Percentiles rank a stretch among this genome's conserved stretches.
Evolutionary conservation across 1,140 invertebrate species (phyloP).

Genomic region (Euura saliciscinereae): DNA sequence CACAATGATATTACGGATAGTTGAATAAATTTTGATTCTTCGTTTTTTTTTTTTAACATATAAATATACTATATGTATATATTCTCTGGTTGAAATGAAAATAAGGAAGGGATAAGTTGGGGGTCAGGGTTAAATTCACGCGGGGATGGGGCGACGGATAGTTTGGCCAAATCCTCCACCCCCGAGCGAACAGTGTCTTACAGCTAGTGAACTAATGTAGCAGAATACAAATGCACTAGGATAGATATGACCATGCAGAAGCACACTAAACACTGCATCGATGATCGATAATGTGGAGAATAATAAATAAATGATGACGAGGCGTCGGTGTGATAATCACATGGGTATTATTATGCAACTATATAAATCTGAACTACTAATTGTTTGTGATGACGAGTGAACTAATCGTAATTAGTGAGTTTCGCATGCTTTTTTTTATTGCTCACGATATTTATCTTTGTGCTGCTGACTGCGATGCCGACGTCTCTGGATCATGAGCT

Average conservation of each 20-base stretch:
- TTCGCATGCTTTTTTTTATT: not conserved
- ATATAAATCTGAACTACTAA: not conserved
- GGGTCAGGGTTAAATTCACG: too few species aligned
- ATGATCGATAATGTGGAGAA: not conserved
- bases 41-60: not conserved
- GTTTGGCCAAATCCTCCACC: too few species aligned
- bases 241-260: not conserved
- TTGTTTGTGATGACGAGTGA: not conserved
- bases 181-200: too few species aligned
- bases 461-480: not conserved
- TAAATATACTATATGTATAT: constrained; percentile 1
- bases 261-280: not conserved
- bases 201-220: too few species aligned
- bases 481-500: not conserved
- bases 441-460: constrained; percentile 2
- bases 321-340: not conserved
- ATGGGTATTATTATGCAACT: not conserved
- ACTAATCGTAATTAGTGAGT: not conserved
- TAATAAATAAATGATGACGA: not conserved
- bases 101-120: not conserved
- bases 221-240: too few species aligned
- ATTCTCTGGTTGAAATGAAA: not conserved
- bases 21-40: not conserved
- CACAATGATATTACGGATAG: not conserved
- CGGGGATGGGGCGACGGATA: too few species aligned